Evolutionary conservation across 2,113 vertebrate species (phyloP).

Genomic region (Pelvicachromis taeniatus): DNA sequence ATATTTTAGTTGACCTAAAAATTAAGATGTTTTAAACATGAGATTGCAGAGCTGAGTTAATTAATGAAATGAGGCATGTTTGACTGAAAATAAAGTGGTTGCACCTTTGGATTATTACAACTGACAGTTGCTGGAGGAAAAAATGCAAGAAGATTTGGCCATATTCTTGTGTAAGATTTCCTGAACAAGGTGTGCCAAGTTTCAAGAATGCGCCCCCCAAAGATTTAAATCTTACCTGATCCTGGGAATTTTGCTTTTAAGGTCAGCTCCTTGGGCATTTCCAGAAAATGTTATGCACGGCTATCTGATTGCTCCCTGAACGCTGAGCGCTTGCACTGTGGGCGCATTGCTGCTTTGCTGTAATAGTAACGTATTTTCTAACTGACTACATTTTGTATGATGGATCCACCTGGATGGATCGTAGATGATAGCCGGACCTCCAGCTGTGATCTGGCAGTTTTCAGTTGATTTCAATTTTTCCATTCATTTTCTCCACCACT

Average conservation of each 20-base stretch:
- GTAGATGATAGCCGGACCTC: accelerated
- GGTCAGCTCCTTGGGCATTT: background rate
- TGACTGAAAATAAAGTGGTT: background rate
- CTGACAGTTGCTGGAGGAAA: background rate
- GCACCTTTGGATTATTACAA: background rate
- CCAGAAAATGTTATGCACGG: background rate
- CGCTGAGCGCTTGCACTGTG: accelerated
- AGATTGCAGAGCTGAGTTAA: background rate
- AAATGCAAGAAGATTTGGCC: background rate
- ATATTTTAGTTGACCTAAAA: background rate
- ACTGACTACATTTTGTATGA: accelerated
- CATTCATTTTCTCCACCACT: background rate
- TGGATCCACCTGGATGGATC: background rate
- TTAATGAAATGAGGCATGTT: background rate
- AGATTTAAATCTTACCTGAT: background rate
- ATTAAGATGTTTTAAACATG: background rate
- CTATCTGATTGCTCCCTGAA: background rate
- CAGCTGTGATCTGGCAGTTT: background rate
- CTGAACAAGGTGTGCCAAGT: background rate
- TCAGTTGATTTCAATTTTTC: background rate
- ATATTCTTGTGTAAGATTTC: background rate
- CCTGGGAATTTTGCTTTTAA: background rate
- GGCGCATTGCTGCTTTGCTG: accelerated
- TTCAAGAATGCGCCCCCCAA: accelerated
- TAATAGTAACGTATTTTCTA: accelerated